Conservation (phyloP, 64 coral and sea anemone species). For the Montipora cactus region DNA sequence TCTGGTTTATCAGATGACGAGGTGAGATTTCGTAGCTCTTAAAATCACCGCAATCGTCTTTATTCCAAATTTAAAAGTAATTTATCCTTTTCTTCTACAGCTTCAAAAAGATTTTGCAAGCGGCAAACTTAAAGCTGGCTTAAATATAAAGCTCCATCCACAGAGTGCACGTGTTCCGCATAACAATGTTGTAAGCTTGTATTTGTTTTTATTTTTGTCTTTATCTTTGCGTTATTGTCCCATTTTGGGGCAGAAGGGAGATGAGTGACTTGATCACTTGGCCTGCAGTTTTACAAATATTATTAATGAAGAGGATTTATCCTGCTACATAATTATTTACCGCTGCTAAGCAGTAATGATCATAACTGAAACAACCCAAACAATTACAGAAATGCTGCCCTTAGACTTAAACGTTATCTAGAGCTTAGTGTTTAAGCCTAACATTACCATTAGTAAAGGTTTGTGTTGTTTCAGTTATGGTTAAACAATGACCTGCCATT, state of each 20-base stretch:
- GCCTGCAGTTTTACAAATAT: too few relatives aligned
- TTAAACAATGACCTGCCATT: too few relatives aligned
- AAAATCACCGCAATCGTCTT: neutral
- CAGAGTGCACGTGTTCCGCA: slow-evolving; percentile 69
- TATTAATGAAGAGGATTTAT: too few relatives aligned
- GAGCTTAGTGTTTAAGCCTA: too few relatives aligned
- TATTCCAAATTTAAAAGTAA: neutral
- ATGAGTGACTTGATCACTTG: neutral
- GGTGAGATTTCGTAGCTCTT: slow-evolving; percentile 2
- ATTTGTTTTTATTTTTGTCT: neutral
- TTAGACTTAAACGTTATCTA: too few relatives aligned
- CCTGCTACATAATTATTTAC: too few relatives aligned
- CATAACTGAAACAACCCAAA: too few relatives aligned
- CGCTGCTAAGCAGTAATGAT: too few relatives aligned
- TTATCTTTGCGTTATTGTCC: neutral
- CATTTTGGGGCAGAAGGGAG: too few relatives aligned
- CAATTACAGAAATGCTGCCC: too few relatives aligned
- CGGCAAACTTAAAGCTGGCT: slow-evolving; percentile 83
- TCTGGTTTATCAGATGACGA: slow-evolving; percentile 33
- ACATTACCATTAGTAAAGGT: too few relatives aligned
- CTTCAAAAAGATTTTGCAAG: slow-evolving; percentile 80
- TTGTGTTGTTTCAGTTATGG: too few relatives aligned
- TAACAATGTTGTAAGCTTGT: slow-evolving; percentile 82
- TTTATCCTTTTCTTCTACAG: slow-evolving; percentile 1
- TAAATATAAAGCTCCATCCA: slow-evolving; percentile 58